phyloP scores from a whole-genome alignment of 2,888 invertebrate species.

The Leptopterna dolabrata region DNA sequence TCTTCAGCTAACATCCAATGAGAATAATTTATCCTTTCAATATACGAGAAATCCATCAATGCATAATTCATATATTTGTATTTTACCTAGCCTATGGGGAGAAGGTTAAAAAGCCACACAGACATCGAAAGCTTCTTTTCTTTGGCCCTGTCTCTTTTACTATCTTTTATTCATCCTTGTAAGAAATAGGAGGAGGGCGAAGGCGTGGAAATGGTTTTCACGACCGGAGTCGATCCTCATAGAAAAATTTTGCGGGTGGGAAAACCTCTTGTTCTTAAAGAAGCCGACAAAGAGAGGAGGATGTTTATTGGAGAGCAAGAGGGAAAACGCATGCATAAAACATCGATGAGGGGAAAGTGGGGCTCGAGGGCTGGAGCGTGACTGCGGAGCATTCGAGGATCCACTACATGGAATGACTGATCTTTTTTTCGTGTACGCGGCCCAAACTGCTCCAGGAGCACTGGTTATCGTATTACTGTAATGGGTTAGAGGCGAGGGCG shows the following conservation, averaged over 20 bases:
- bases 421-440: not conserved
- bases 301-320: slow-evolving; percentile 3
- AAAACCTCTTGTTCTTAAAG: slow-evolving; percentile 12
- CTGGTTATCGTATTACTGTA: not conserved
- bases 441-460: not conserved
- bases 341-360: not conserved
- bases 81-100: not conserved
- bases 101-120: not conserved
- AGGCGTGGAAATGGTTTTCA: slow-evolving; percentile 38
- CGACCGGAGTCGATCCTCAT: not conserved
- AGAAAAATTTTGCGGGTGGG: slow-evolving; percentile 33
- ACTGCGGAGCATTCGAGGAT: not conserved
- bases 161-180: slow-evolving; percentile 49
- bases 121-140: not conserved
- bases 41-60: not conserved
- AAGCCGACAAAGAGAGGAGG: slow-evolving; percentile 15
- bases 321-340: slow-evolving; percentile 27
- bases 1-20: not conserved
- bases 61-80: not conserved
- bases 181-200: slow-evolving; percentile 33
- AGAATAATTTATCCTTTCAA: not conserved
- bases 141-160: slow-evolving; percentile 14
- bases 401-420: not conserved
- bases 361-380: not conserved
- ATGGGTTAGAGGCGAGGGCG: not conserved